Percentiles rank a stretch among this genome's conserved stretches.
phyloP scores from a whole-genome alignment of 2,797 vertebrate species.

The Psittacula derbiana region DNA sequence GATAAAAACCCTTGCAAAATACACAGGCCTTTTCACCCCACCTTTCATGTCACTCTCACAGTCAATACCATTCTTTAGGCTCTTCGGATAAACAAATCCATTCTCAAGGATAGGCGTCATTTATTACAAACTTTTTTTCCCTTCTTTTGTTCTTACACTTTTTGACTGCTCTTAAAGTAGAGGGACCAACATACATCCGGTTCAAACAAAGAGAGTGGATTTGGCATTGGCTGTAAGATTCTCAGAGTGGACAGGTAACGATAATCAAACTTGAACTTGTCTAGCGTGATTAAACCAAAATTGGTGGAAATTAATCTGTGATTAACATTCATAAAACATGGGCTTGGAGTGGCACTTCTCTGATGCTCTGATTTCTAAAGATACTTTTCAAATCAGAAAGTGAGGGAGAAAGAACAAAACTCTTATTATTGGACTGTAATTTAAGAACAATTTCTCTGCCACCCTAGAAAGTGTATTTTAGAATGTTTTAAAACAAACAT shows the following conservation, averaged over 20 bases:
- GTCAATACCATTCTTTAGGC: neutral
- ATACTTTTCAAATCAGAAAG: neutral
- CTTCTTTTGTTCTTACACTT: neutral
- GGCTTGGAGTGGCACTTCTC: neutral
- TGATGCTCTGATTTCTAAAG: neutral
- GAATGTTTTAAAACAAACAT: neutral
- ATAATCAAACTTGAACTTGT: neutral
- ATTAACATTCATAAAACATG: neutral
- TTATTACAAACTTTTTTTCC: neutral
- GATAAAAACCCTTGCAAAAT: neutral
- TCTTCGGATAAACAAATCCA: neutral
- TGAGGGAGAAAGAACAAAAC: neutral
- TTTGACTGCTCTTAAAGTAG: neutral
- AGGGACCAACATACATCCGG: accelerated
- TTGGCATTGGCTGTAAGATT: neutral
- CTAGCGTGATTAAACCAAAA: neutral
- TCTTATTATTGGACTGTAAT: neutral
- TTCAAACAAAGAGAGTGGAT: neutral
- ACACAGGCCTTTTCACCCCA: neutral
- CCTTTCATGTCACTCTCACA: neutral
- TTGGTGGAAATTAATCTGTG: neutral
- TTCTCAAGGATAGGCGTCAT: neutral
- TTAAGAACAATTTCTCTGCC: neutral
- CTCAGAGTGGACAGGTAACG: neutral
- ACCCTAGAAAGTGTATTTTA: neutral